Evolutionary conservation across 1,140 invertebrate genomes (phyloP), one percentile per base, ranked within the genome.

Genomic region (Centruroides sculpturatus): DNA sequence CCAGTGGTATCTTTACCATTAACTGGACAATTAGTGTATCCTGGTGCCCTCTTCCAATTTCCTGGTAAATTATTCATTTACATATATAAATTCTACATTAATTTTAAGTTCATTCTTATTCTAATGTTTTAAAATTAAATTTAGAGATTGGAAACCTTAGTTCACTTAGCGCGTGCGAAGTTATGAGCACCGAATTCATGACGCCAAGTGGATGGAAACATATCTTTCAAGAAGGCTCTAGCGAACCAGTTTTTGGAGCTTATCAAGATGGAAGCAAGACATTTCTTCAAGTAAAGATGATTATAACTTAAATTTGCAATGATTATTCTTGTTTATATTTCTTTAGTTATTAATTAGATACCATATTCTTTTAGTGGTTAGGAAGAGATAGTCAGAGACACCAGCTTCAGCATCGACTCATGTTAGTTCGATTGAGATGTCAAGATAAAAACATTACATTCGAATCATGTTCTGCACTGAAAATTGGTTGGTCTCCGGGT

Each of bases 401-500:
- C 35, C 79, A 81, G 55, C 84, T 89, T 73, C 83, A 88, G 66
- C 87, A 88, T 1, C 80, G 86, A 53, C 77, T 91, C 11, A 81
- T 91, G 64, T 76, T 89, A 46, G 85, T 87, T 1, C 80, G 84
- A 63, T 72, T 92, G 10, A 80, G 88, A 60, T 92, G 89, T 67
- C 79, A 86, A 60, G 41, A 48, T 35, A 87, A 90, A 71, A 81
- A 85, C 51, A 76, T 80, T 1, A 69, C 74, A 0, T 69, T 75
- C 34, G 78, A 74, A 70, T 87, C 87, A 0, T 91, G 87, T 65
- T 83, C 89, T 35, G 85, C 86, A 9, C 88, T 92, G 69, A 79
- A 87, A 64, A 82, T 90, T 7, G 86, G 86, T 59, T 88, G 88
- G 35, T 84, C 84, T 49, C 85, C 87, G 23, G 87, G 87, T 89